Conservation (phyloP, 2,797 vertebrate species). For the Sebastes jordani region DNA sequence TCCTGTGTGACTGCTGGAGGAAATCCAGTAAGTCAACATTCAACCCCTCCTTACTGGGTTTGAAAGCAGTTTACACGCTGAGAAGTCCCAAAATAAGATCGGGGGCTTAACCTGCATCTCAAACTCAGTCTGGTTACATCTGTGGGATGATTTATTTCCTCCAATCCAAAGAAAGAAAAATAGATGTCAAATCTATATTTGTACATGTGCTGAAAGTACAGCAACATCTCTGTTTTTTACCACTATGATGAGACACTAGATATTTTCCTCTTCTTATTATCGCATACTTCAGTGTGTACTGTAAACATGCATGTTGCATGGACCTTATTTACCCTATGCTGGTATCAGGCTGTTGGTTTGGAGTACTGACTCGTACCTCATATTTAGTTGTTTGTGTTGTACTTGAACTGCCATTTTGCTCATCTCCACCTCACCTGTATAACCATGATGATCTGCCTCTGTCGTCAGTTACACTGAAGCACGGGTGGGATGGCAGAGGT, state of each 20-base stretch:
- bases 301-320: conserved; percentile 69
- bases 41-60: background rate
- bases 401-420: conserved; percentile 34
- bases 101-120: background rate
- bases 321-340: conserved; percentile 40
- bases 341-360: conserved; percentile 28
- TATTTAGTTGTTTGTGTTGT: conserved; percentile 34
- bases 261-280: conserved; percentile 10
- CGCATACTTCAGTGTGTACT: conserved; percentile 9
- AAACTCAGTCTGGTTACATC: background rate
- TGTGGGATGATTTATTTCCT: background rate
- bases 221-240: conserved; percentile 25
- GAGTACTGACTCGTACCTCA: conserved; percentile 47
- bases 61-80: background rate
- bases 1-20: background rate
- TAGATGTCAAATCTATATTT: conserved; percentile 23
- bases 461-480: conserved; percentile 5
- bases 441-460: conserved; percentile 15
- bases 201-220: conserved; percentile 20
- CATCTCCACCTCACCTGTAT: conserved; percentile 9
- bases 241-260: background rate
- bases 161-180: background rate
- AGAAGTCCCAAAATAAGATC: background rate
- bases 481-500: background rate
- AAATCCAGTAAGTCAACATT: background rate